Percentiles rank a stretch among this genome's conserved stretches.
Evolutionary conservation across 2,888 invertebrate species (phyloP).

Genomic region (Allacma fusca): DNA sequence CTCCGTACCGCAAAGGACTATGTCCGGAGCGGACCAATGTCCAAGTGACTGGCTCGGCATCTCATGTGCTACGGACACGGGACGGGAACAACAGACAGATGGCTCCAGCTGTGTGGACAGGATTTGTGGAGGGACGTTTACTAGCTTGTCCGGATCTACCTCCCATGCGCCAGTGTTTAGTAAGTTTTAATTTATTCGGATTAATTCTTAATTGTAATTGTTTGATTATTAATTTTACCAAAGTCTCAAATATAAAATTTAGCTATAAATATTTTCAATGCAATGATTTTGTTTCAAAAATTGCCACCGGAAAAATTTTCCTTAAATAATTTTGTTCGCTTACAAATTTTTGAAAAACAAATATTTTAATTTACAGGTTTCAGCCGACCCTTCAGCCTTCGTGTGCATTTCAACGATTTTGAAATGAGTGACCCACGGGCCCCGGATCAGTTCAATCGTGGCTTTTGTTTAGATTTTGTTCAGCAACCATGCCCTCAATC

Average conservation of each 20-base stretch:
- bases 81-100: slow-evolving; percentile 58
- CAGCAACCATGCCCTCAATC: slow-evolving; percentile 59
- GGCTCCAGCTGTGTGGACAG: slow-evolving; percentile 58
- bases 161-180: slow-evolving; percentile 76
- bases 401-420: slow-evolving; percentile 61
- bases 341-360: too few species aligned
- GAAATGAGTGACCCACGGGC: slow-evolving; percentile 59
- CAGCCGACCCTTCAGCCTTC: slow-evolving; percentile 59
- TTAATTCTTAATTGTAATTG: too few species aligned
- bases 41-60: slow-evolving; percentile 61
- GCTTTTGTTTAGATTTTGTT: slow-evolving; percentile 57
- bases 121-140: slow-evolving; percentile 60
- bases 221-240: too few species aligned
- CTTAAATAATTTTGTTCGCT: neutral
- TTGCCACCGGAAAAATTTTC: neutral
- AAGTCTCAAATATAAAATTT: too few species aligned
- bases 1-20: slow-evolving; percentile 54
- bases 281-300: neutral
- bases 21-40: slow-evolving; percentile 60
- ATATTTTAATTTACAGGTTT: slow-evolving; percentile 51
- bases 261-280: too few species aligned
- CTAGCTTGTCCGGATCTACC: slow-evolving; percentile 66
- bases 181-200: slow-evolving; percentile 67
- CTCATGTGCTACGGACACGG: slow-evolving; percentile 61
- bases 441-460: slow-evolving; percentile 58